Evolutionary conservation across 1,140 invertebrate species (phyloP), one percentile per base, ranked within the genome.

Genomic region (Latrodectus geometricus): DNA sequence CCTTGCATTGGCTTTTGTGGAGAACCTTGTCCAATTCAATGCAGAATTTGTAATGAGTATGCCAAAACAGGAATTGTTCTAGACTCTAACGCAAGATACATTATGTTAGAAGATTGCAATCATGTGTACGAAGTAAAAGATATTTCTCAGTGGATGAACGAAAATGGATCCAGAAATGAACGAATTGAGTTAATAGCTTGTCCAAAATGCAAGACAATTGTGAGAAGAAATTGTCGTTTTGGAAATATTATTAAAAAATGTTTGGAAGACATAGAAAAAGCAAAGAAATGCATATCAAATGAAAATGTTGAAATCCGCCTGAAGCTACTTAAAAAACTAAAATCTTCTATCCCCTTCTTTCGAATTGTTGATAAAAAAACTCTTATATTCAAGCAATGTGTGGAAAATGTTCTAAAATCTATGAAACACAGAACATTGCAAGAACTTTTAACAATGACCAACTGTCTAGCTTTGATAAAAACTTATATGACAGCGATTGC

Each of bases 1-100:
- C 89, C 52, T 50, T 95, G 95, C 89, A 90, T 92, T 52, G 94
- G 94, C 35, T 92, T 94, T 81, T 95, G 95, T 91, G 94, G 94
- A 17, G 95, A 95, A 93, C 90, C 93, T 92, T 90, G 92, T 90
- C 93, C 91, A 89, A 87, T 83, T 8, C 90, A 89, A 17, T 92
- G 92, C 89, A 87, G 89, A n/a, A 85, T 89, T 15, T 92, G 91
- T 87, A 87, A 93, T 81, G 89, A 90, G 20, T 91, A 93, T 91
- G 91, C 88, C 93, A 88, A 94, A 0, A 90, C 90, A 23, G 91
- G 90, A 20, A 92, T 95, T 82, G 91, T 94, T 73, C 91, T 92
- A 88, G 91, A 91, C 4, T 81, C 70, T 12, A 91, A 92, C 88
- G 90, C 91, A 79, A 90, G 91, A 56, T 76, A 79, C n/a, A 91